Evolutionary conservation across 2,113 vertebrate species (phyloP), one percentile per base, ranked within the genome.

Genomic region (Percopsis transmontana): DNA sequence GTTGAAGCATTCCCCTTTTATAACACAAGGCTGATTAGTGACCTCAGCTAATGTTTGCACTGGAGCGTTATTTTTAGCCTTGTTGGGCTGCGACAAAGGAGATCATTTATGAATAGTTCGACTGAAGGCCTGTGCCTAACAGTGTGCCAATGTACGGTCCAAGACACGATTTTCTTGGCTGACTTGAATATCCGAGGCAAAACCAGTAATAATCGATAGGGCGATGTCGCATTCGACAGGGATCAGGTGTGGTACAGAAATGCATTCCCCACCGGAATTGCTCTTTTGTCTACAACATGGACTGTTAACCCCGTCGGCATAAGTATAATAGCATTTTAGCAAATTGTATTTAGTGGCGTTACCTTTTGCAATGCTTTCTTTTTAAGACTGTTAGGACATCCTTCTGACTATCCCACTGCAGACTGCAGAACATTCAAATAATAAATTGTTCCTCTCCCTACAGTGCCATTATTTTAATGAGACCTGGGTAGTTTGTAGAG

Each of bases 141-240:
- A 67, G 11, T 42, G 50, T 54, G 53, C 20, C 58, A 38, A 16
- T 2, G 16, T 54, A 21, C 76, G 41, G 10, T 38, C 57, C 40
- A 19, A n/a, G 41, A 42, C 14, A 14, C 13, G 39, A 67, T 68
- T 59, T 11, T 42, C 45, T 5, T 11, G 18, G 14, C 1, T 0
- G 52, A 58, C 39, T 27, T 57, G 48, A n/a, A 39, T 0, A 42
- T 23, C 61, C 61, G 38, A 19, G 1, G 66, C 44, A 58, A 47
- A 66, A 55, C 68, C 63, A 72, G 56, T 63, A 72, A 76, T 6
- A 51, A 41, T 41, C 64, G 79, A 65, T 77, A 53, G 79, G 79
- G 76, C 80, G 84, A 88, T 79, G 88, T 83, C 76, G 77, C 82
- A 72, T 76, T 74, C 75, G 57, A 63, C 58, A 39, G 57, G 63